Conservation (phyloP, 2,797 vertebrate genomes). For the Thalassophryne amazonica region DNA sequence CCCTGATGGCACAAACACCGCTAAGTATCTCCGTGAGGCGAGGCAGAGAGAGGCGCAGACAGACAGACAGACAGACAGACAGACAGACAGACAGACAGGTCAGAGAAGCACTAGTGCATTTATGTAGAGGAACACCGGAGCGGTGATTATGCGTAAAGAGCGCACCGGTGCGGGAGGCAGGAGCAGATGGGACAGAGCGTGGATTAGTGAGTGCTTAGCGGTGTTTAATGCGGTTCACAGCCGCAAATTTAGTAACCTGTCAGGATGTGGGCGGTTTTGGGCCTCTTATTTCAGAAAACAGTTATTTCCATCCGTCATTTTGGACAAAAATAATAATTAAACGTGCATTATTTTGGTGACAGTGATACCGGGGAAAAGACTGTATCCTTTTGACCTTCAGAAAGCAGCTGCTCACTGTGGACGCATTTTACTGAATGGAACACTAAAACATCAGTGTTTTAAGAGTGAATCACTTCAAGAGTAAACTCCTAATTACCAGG, state of each 20-base stretch:
- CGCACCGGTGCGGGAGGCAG: conserved; percentile 29
- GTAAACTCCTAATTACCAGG: too few species aligned
- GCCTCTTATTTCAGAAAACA: too few species aligned
- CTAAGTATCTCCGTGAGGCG: conserved; percentile 15
- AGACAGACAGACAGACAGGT: conserved; percentile 15
- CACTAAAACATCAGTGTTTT: too few species aligned
- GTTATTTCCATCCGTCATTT: too few species aligned
- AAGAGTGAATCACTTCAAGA: too few species aligned
- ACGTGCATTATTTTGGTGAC: too few species aligned
- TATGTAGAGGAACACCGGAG: conserved; percentile 9
- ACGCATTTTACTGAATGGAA: too few species aligned
- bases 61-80: too few species aligned
- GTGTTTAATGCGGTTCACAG: conserved; percentile 52
- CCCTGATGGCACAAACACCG: conserved; percentile 46
- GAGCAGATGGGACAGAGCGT: conserved; percentile 59
- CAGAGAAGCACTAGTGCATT: neutral
- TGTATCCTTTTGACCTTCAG: too few species aligned
- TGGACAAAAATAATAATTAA: too few species aligned
- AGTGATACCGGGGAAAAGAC: too few species aligned
- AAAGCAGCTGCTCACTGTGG: too few species aligned
- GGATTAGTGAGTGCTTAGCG: conserved; percentile 61
- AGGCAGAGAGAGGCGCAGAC: neutral
- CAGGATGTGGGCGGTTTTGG: conserved; percentile 13
- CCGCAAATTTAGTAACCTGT: conserved; percentile 53
- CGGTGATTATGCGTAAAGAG: conserved; percentile 14